Percentiles rank a stretch among this genome's conserved stretches.
phyloP scores from a whole-genome alignment of 2,888 invertebrate species.

The Aromia moschata region DNA sequence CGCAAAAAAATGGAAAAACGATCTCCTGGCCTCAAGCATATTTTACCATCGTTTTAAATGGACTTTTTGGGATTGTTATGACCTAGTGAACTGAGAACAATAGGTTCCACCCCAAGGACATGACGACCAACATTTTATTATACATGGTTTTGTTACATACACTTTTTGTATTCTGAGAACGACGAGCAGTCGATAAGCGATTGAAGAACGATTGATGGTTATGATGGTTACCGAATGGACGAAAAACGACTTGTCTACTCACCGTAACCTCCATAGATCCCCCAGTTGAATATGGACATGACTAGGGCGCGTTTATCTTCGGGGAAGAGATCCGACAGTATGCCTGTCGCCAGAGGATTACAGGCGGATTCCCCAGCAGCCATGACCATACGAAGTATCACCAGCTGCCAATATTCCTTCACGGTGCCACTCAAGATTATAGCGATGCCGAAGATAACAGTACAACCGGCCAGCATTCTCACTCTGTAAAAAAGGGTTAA shows the following conservation, averaged over 20 bases:
- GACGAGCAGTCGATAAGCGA: too few species aligned
- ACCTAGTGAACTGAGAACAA: too few species aligned
- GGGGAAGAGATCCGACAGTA: conserved; percentile 82
- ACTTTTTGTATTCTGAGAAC: too few species aligned
- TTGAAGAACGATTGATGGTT: neutral
- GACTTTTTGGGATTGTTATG: too few species aligned
- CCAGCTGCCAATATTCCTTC: conserved; percentile 89
- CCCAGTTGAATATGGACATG: conserved; percentile 95
- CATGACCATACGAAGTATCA: conserved; percentile 67
- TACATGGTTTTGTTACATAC: too few species aligned
- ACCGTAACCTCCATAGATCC: conserved; percentile 93
- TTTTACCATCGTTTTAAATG: too few species aligned
- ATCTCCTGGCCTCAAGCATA: too few species aligned
- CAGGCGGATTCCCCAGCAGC: conserved; percentile 79
- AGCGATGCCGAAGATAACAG: conserved; percentile 82
- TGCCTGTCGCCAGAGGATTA: conserved; percentile 86
- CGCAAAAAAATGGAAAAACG: too few species aligned
- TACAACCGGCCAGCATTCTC: conserved; percentile 78
- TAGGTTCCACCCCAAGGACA: too few species aligned
- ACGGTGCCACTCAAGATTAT: conserved; percentile 88
- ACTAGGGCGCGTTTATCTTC: conserved; percentile 86
- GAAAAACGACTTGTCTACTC: too few species aligned
- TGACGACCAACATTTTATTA: too few species aligned
- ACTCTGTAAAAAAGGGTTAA: conserved; percentile 70
- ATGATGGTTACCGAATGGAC: too few species aligned